Percentiles rank a stretch among this genome's conserved stretches.
Evolutionary conservation across 2,797 vertebrate genomes (phyloP).

Genomic region (Novumbra hubbsi): DNA sequence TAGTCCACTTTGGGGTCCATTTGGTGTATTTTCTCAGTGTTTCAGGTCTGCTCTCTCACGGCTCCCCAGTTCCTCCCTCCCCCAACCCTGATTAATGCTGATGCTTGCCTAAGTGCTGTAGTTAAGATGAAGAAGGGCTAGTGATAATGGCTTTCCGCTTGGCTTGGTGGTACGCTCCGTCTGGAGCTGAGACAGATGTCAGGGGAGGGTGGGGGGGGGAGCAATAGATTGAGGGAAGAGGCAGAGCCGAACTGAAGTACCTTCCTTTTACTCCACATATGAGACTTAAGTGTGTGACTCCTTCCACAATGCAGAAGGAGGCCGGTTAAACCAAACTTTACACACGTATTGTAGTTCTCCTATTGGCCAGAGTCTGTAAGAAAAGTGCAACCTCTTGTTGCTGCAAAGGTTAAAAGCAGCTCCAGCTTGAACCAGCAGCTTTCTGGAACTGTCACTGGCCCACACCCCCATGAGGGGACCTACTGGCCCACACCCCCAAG

Average conservation of each 20-base stretch:
- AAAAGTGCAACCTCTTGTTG: too few species aligned
- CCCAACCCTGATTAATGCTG: constrained; percentile 49
- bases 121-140: constrained; percentile 55
- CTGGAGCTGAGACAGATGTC: constrained; percentile 30
- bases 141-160: constrained; percentile 50
- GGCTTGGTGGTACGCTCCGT: constrained; percentile 32
- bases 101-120: constrained; percentile 47
- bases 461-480: too few species aligned
- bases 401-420: too few species aligned
- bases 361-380: too few species aligned
- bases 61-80: not conserved
- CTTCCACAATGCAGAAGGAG: not conserved
- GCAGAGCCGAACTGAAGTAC: not conserved
- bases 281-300: not conserved
- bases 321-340: too few species aligned
- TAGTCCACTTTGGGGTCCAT: constrained; percentile 53
- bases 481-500: too few species aligned
- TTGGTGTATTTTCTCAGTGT: constrained; percentile 43
- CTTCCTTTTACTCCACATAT: not conserved
- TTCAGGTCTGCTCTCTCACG: constrained; percentile 46
- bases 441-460: too few species aligned
- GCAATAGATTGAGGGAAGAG: constrained; percentile 10
- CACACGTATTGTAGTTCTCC: too few species aligned
- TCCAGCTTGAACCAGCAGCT: too few species aligned
- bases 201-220: not conserved